Evolutionary conservation across 2,113 vertebrate species (phyloP), one percentile per base, ranked within the genome.

Genomic region (Gobiocypris rarus): DNA sequence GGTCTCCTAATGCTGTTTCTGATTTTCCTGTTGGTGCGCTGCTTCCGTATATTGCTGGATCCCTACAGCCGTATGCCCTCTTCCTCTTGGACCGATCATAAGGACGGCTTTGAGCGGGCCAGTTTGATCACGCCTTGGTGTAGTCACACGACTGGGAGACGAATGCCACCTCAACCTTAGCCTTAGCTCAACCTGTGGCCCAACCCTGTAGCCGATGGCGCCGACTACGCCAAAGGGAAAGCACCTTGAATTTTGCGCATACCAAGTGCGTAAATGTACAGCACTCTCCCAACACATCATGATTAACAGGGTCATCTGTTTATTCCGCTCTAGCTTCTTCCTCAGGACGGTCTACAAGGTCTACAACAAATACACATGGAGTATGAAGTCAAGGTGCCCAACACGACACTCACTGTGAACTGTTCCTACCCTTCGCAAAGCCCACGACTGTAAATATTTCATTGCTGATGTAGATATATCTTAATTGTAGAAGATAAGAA

Each of bases 31-130:
- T 94, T 99, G 95, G 97, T 99, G 85, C 96, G 97, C 92, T 99
- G 97, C 94, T 98, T 98, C 90, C 96, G 97, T 89, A 97, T 98
- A 91, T 93, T 99, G 90, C 96, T 99, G 89, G 97, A 98, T 94
- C 97, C 97, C 89, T 99, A 99, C 94, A 98, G 97, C 93, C 96
- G 97, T 92, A 99, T 99, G 97, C 97, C 97, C 10, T 95, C 97
- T 87, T 98, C 97, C 56, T 97, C 97, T 93, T 99, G 97, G 97
- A 97, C 96, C 61, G 96, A 98, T 95, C 97, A 98, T 95, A 99
- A 99, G 95, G 97, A 99, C 89, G 97, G 97, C 52, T 91, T 98
- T 75, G 97, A 99, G 94, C 93, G 97, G 90, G 97, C 87, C 97
- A 98, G 95, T 98, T 99, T 86, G 97, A 98, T 92, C 98, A 98